phyloP scores from a whole-genome alignment of 1,140 invertebrate genomes.

The Panagrolaimus sp. region DNA sequence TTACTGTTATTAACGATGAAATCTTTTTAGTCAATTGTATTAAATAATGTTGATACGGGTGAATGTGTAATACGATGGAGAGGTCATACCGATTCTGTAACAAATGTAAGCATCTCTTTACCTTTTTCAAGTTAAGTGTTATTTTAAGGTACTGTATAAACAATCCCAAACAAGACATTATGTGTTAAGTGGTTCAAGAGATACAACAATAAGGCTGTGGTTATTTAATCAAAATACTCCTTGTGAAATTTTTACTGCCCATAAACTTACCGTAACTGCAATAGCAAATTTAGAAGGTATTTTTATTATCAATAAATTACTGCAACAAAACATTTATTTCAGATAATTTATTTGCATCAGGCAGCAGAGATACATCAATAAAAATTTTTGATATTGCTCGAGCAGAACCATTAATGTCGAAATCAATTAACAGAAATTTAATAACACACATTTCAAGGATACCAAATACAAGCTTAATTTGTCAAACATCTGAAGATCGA shows the following conservation, averaged over 20 bases:
- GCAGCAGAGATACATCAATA: neutral
- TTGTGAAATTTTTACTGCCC: neutral
- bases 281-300: neutral
- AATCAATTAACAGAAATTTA: neutral
- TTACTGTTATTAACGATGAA: neutral
- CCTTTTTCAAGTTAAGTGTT: neutral
- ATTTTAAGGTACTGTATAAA: neutral
- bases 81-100: neutral
- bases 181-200: neutral
- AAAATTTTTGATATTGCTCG: neutral
- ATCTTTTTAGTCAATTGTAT: neutral
- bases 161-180: conserved; percentile 2
- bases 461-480: neutral
- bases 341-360: neutral
- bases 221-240: neutral
- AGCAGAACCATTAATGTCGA: neutral
- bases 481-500: conserved; percentile 3
- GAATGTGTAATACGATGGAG: neutral
- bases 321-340: neutral
- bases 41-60: neutral
- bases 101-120: neutral
- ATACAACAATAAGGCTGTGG: neutral
- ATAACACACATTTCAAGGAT: neutral
- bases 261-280: neutral
- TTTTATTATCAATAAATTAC: neutral